Conservation (phyloP, 2,113 vertebrate genomes). For the Thalassarche chlororhynchos region DNA sequence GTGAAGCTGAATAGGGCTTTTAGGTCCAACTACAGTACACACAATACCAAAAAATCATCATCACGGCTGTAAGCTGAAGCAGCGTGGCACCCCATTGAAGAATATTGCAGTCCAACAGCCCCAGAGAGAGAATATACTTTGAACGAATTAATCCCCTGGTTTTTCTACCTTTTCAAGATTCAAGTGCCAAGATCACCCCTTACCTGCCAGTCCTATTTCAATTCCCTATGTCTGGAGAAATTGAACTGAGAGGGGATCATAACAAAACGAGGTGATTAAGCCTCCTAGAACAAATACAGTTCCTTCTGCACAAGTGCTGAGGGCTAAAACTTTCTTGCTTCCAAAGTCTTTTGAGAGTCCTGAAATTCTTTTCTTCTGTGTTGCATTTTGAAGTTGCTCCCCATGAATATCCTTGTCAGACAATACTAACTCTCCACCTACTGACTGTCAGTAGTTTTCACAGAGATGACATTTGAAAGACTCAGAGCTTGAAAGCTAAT, state of each 20-base stretch:
- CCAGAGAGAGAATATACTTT: neutral
- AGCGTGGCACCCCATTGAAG: fast-evolving
- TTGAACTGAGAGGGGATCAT: neutral
- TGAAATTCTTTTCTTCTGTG: slow-evolving; percentile 10
- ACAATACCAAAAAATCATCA: neutral
- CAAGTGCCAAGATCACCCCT: neutral
- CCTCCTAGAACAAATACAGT: neutral
- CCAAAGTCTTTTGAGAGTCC: slow-evolving; percentile 14
- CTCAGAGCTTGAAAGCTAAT: slow-evolving; percentile 53
- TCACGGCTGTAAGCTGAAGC: neutral
- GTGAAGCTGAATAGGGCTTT: neutral
- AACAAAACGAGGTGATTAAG: neutral
- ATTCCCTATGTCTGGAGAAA: neutral
- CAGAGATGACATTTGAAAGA: slow-evolving; percentile 57
- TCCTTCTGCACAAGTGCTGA: neutral
- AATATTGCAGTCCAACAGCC: neutral
- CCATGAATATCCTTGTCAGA: slow-evolving; percentile 56
- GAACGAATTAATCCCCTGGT: neutral
- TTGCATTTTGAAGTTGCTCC: slow-evolving; percentile 62
- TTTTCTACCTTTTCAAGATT: neutral
- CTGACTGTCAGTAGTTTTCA: slow-evolving; percentile 55
- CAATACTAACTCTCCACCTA: slow-evolving; percentile 55
- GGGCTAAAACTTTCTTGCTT: slow-evolving; percentile 41
- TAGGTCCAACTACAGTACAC: neutral
- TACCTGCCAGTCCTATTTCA: neutral